Conservation (phyloP, 2,888 invertebrate species). For the Trichogramma evanescens region DNA sequence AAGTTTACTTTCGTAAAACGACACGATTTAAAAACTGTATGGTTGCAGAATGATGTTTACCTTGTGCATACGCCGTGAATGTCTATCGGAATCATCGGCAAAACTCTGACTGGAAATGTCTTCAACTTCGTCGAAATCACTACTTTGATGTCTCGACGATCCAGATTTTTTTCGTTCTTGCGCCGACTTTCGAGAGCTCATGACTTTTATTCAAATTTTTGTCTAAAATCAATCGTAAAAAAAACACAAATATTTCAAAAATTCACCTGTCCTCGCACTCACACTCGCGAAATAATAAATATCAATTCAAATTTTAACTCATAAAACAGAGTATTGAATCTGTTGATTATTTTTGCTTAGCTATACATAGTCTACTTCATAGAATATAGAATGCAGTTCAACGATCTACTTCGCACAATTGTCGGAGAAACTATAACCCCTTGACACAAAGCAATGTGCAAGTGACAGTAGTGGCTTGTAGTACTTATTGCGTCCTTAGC, state of each 20-base stretch:
- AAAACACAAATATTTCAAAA: no score
- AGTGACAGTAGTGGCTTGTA: background rate
- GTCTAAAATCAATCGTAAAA: no score
- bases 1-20: background rate
- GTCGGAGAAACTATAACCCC: background rate
- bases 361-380: background rate
- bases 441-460: background rate
- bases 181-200: constrained; percentile 9
- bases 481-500: constrained; percentile 12
- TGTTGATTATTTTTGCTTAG: no score
- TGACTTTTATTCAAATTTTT: background rate
- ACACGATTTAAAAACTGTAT: background rate
- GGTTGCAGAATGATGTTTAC: background rate
- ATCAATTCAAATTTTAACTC: no score
- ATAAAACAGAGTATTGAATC: no score
- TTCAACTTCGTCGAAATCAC: constrained; percentile 9
- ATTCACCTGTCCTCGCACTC: no score
- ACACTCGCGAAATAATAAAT: no score
- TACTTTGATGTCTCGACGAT: background rate
- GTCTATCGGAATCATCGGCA: constrained; percentile 16
- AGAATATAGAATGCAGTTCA: background rate
- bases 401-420: no score
- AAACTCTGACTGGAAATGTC: constrained; percentile 15
- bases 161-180: constrained; percentile 7
- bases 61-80: constrained; percentile 5